A percentile compares a stretch with the other conserved stretches of the same genome.
phyloP scores from a whole-genome alignment of 2,888 invertebrate species.

The Sesia apiformis region DNA sequence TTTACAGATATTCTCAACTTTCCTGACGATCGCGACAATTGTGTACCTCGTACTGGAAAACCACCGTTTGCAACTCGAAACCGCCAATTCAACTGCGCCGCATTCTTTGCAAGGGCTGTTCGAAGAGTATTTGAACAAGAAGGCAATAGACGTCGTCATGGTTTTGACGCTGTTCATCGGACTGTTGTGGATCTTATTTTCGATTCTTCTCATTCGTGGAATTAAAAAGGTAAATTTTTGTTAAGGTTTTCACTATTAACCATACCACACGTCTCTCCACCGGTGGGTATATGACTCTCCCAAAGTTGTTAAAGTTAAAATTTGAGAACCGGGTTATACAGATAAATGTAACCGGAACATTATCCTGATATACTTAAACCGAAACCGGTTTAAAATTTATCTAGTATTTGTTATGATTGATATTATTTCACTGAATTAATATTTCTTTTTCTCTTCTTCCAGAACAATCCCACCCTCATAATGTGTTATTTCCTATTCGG shows the following conservation, averaged over 20 bases:
- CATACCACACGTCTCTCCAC: too few relatives aligned
- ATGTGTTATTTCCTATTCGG: slow-evolving; percentile 3
- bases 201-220: neutral
- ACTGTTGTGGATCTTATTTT: neutral
- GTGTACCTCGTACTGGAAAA: neutral
- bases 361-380: too few relatives aligned
- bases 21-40: neutral
- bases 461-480: slow-evolving; percentile 1
- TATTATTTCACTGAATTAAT: neutral
- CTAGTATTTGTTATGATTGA: neutral
- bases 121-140: neutral
- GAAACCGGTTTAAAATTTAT: too few relatives aligned
- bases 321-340: too few relatives aligned
- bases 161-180: neutral
- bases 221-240: neutral
- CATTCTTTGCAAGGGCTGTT: neutral
- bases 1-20: neutral
- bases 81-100: neutral
- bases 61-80: neutral
- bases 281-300: too few relatives aligned
- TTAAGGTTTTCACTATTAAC: neutral
- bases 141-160: neutral
- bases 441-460: neutral
- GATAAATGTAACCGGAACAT: too few relatives aligned
- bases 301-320: too few relatives aligned